Evolutionary conservation across 1,140 invertebrate genomes (phyloP), one percentile per base, ranked within the genome.

Genomic region (Acromyrmex echinatior): DNA sequence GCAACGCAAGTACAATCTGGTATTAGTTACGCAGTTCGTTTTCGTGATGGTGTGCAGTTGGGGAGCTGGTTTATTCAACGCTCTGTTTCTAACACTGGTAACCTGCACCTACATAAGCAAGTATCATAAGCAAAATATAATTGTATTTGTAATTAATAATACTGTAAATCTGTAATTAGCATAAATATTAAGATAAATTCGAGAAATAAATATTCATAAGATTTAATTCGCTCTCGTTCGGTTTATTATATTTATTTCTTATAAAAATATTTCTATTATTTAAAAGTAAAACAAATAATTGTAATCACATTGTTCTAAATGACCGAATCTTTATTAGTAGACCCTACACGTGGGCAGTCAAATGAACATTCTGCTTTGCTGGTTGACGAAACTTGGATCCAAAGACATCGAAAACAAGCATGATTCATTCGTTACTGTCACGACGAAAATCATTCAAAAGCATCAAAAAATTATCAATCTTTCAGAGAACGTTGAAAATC

Each of bases 81-180:
- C 39, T 31, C 3, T 82, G 25, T 49, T 82, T 74, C 18, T 82
- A 82, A 82, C 80, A 74, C 68, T 82, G 80, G 68, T 82, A 82
- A 82, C 18, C 53, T 60, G 70, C 70, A 78, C 6, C 21, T 49
- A 60, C 35, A 31, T 73, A 18, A 82, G 80, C 80, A 82, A 82
- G 80, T 74, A 74, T 74, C 39, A 62, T 71, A 45, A 45, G 21
- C 6, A 82, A 60, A 74, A 49, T 62, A 21, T 49, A 16, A 49
- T 70, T 39, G n/a, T 14, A 58, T n/a, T 31, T 18, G 31, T 18
- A 35, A 76, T 58, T 35, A 28, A 73, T 31, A 2, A 0, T 4
- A 68, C 3, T 3, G 6, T 9, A 31, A 12, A 35, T 74, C 14
- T 21, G 21, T 21, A 21, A 58, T 35, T 6, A 2, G 18, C 39